Percentiles rank a stretch among this genome's conserved stretches.
phyloP scores from a whole-genome alignment of 2,888 invertebrate genomes.

The Acheta domesticus region DNA sequence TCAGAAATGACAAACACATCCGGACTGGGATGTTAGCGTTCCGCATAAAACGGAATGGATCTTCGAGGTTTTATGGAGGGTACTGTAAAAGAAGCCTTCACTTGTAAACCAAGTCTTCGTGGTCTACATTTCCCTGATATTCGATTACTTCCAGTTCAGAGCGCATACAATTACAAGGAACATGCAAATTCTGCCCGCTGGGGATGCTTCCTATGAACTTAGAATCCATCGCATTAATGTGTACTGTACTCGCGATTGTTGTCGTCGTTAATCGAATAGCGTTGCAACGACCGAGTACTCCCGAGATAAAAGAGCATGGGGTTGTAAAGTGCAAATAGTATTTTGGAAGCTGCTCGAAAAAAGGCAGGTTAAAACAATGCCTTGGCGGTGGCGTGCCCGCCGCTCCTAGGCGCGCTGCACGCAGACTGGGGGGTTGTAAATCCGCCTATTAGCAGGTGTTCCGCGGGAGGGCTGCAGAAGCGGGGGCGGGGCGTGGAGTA shows the following conservation, averaged over 20 bases:
- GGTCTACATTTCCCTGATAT: no score
- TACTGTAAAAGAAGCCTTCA: no score
- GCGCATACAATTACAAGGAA: no score
- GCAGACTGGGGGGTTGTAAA: background rate
- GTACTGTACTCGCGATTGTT: background rate
- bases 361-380: background rate
- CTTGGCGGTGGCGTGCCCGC: background rate
- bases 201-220: background rate
- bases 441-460: conserved; percentile 9
- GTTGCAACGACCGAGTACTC: background rate
- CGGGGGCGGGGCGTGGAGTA: background rate
- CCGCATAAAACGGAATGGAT: no score
- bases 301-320: background rate
- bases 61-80: no score
- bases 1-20: no score
- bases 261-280: background rate
- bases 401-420: no score
- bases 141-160: no score
- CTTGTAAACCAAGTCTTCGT: no score
- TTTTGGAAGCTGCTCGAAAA: background rate
- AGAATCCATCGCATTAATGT: background rate
- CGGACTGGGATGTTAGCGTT: no score
- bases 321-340: background rate
- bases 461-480: background rate
- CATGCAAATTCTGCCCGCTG: background rate